Percentiles rank a stretch among this genome's conserved stretches.
Conservation (phyloP, 2,113 vertebrate genomes). For the Mus pahari region DNA sequence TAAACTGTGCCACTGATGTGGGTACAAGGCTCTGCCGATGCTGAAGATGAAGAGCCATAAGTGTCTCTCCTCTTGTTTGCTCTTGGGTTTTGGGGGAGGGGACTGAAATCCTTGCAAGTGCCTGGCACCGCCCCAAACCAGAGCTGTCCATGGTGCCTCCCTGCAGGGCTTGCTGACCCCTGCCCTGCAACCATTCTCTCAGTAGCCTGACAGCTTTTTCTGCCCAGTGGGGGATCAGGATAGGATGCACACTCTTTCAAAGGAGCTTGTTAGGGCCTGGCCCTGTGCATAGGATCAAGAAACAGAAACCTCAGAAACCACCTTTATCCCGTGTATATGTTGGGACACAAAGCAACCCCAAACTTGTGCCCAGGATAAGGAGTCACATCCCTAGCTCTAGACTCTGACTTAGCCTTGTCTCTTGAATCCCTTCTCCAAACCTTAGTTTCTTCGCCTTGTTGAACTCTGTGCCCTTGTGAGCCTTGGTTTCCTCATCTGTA, state of each 20-base stretch:
- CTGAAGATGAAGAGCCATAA: no score
- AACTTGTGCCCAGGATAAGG: no score
- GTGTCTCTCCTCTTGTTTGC: neutral
- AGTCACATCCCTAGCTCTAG: neutral
- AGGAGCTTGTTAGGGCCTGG: fast-evolving
- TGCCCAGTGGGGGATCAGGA: neutral
- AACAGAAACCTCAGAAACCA: neutral
- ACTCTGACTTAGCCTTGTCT: no score
- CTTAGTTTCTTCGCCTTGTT: neutral
- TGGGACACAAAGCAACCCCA: neutral
- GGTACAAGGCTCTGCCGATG: neutral
- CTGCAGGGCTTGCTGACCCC: neutral
- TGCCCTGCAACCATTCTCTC: neutral
- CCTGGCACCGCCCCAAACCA: neutral
- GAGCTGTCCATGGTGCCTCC: fast-evolving
- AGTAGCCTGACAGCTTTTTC: neutral
- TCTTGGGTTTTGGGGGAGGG: neutral
- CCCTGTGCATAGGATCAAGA: neutral
- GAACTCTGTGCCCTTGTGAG: neutral
- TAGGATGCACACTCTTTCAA: neutral
- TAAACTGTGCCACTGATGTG: neutral
- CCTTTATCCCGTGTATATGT: fast-evolving
- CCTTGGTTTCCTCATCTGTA: neutral
- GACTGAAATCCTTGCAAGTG: neutral
- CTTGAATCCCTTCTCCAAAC: neutral